Evolutionary conservation across 2,797 vertebrate species (phyloP).

Genomic region (Sarcophilus harrisii): DNA sequence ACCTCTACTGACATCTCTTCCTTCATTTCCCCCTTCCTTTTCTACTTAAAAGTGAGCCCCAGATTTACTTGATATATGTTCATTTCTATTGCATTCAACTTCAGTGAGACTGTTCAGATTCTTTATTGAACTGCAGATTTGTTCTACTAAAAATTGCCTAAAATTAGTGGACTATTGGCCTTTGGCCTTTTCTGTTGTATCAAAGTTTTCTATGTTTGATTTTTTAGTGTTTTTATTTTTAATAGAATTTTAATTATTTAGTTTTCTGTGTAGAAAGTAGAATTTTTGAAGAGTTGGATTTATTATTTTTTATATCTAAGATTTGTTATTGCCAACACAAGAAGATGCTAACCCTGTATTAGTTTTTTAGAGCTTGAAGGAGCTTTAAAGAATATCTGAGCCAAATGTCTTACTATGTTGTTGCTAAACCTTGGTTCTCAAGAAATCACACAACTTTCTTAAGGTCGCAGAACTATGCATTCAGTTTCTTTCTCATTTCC

Average conservation of each 20-base stretch:
- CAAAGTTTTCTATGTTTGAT: not conserved
- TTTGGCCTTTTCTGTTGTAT: not conserved
- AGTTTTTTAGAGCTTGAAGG: not conserved
- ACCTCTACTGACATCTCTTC: not conserved
- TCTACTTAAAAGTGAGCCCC: not conserved
- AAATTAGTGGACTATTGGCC: not conserved
- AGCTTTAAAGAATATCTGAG: not conserved
- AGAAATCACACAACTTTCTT: not conserved
- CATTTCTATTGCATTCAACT: not conserved
- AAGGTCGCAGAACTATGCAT: not conserved
- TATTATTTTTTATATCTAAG: not conserved
- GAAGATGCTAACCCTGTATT: not conserved
- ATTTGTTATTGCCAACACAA: not conserved
- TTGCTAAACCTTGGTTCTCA: not conserved
- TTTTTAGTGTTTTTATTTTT: not conserved
- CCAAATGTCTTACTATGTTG: not conserved
- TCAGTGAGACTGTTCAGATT: not conserved
- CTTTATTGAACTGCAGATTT: not conserved
- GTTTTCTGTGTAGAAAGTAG: not conserved
- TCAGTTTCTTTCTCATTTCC: not conserved
- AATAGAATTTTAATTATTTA: not conserved
- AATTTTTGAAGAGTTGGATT: not conserved
- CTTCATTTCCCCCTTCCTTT: not conserved
- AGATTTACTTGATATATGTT: not conserved
- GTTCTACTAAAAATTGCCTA: not conserved